These are phyloP conservation scores for Papilio polyxenes DNA, from an alignment of 1,140 invertebrate species.

Conservation along the genomic window DNA sequence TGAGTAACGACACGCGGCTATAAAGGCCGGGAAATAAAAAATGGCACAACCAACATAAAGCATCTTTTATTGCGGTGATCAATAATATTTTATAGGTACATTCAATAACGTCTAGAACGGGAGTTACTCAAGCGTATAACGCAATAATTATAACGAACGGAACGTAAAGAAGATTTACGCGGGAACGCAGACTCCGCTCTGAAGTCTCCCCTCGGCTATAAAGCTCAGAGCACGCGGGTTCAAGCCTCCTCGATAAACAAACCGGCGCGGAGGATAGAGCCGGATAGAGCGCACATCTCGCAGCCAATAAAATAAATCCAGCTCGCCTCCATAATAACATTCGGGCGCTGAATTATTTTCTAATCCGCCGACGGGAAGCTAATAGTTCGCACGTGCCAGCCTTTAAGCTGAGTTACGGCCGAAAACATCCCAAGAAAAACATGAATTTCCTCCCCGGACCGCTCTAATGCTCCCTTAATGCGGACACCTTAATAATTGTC, in stretches of 20 bases:
- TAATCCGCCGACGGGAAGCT: slow-evolving; percentile 74
- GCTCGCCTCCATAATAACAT: slow-evolving; percentile 75
- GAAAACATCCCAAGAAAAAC: slow-evolving; percentile 78
- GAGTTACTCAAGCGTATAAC: slow-evolving; percentile 70
- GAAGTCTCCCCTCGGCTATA: slow-evolving; percentile 59
- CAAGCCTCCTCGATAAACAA: slow-evolving; percentile 69
- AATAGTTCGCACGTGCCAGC: slow-evolving; percentile 78
- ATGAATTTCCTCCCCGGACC: slow-evolving; percentile 68
- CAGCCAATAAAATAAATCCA: slow-evolving; percentile 78
- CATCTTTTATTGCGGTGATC: slow-evolving; percentile 72
- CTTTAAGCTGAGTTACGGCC: slow-evolving; percentile 67
- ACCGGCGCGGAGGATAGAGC: slow-evolving; percentile 69
- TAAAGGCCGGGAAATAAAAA: slow-evolving; percentile 63
- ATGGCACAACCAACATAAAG: slow-evolving; percentile 64
- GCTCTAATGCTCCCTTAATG: slow-evolving; percentile 74
- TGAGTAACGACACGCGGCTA: slow-evolving; percentile 56
- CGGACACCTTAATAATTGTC: slow-evolving; percentile 79
- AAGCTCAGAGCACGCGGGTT: slow-evolving; percentile 68
- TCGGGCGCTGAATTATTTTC: slow-evolving; percentile 78
- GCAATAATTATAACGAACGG: slow-evolving; percentile 70
- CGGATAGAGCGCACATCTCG: slow-evolving; percentile 74
- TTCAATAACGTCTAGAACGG: slow-evolving; percentile 72
- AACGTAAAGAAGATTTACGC: slow-evolving; percentile 75
- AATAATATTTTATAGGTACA: slow-evolving; percentile 76
- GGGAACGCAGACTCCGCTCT: slow-evolving; percentile 55